These are phyloP conservation scores for Gila orcuttii DNA, from an alignment of 2,113 vertebrate genomes.

Conservation along the genomic window DNA sequence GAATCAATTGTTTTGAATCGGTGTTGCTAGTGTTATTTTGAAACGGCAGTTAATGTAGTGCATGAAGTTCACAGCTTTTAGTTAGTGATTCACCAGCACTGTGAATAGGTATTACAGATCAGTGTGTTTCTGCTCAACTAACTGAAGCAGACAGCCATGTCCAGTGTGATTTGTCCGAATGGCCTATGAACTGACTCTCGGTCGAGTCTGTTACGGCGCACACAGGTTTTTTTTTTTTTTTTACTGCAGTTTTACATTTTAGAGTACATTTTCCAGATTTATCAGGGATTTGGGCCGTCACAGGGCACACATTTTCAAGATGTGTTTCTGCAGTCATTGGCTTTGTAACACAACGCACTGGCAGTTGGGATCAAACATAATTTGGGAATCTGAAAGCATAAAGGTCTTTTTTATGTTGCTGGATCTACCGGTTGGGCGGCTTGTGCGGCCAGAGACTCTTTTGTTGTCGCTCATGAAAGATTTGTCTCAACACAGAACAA, in stretches of 20 bases:
- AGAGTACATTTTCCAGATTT: background rate
- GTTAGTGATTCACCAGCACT: background rate
- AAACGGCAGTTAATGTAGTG: background rate
- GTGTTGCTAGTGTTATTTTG: background rate
- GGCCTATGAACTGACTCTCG: background rate
- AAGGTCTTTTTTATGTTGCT: background rate
- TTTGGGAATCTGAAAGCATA: slow-evolving; percentile 12
- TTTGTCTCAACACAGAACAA: slow-evolving; percentile 41
- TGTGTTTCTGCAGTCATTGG: slow-evolving; percentile 22
- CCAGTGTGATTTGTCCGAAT: slow-evolving; percentile 1
- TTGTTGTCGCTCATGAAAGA: slow-evolving; percentile 46
- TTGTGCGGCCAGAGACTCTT: slow-evolving; percentile 32
- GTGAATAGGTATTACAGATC: background rate
- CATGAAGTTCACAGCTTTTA: background rate
- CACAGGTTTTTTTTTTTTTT: background rate
- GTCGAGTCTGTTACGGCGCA: background rate
- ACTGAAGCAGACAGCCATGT: slow-evolving; percentile 16
- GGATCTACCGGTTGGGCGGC: slow-evolving; percentile 2
- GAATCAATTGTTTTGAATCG: background rate
- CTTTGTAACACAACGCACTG: background rate
- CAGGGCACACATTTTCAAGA: slow-evolving; percentile 13
- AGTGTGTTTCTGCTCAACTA: background rate
- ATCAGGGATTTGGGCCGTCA: slow-evolving; percentile 12
- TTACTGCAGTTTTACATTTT: background rate
- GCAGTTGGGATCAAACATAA: background rate